These are phyloP conservation scores for western clawed frog (Xenopus tropicalis) DNA, from an alignment of 2,113 vertebrate species.

Conservation along the genomic window DNA sequence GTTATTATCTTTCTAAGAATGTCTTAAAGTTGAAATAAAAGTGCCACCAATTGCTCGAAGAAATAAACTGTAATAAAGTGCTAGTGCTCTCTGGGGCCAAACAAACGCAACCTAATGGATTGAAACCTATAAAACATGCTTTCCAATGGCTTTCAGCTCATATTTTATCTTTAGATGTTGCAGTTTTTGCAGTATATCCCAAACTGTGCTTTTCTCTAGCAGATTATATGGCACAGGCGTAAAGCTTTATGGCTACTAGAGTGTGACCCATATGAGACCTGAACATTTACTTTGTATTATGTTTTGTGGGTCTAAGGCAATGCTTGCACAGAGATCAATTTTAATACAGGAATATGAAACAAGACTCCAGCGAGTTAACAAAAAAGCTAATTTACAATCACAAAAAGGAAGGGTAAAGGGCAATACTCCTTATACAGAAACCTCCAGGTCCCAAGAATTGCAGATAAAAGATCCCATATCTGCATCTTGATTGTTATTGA, in stretches of 20 bases:
- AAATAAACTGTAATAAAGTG: conserved; percentile 19
- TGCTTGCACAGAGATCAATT: too few relatives aligned
- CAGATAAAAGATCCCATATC: too few relatives aligned
- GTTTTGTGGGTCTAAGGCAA: too few relatives aligned
- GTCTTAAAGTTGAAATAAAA: conserved; percentile 24
- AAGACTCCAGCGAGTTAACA: too few relatives aligned
- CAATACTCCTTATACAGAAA: too few relatives aligned
- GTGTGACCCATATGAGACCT: background rate
- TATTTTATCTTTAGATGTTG: conserved; percentile 13
- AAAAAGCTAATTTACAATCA: too few relatives aligned
- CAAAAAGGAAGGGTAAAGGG: too few relatives aligned
- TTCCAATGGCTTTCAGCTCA: background rate
- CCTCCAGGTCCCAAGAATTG: too few relatives aligned
- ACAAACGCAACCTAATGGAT: background rate
- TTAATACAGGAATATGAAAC: too few relatives aligned
- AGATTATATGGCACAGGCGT: conserved; percentile 11
- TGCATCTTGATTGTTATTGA: too few relatives aligned
- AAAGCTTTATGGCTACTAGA: background rate
- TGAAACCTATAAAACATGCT: conserved; percentile 17
- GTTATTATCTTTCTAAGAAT: background rate
- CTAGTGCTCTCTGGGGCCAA: conserved; percentile 9
- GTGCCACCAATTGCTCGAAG: conserved; percentile 3
- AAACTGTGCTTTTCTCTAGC: background rate
- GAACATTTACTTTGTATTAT: too few relatives aligned
- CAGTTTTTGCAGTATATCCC: conserved; percentile 14